Evolutionary conservation across 2,888 invertebrate species (phyloP), one percentile per base, ranked within the genome.

Genomic region (Ctenicera cuprea): DNA sequence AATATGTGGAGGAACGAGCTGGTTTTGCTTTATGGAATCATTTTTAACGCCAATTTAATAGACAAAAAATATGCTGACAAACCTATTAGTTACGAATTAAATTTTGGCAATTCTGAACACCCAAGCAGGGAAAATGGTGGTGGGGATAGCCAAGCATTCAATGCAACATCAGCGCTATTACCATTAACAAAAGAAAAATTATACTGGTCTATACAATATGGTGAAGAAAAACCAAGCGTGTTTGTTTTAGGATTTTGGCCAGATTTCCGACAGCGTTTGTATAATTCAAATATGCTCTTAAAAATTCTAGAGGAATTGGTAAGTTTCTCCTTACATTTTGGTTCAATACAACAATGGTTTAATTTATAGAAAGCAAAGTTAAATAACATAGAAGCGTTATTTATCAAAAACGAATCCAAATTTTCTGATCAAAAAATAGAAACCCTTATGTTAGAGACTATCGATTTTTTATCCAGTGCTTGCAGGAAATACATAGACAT

Each of bases 21-120:
- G 74, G 91, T 93, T 78, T 88, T 91, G 61, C 84, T 94, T 30
- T 91, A 91, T 76, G 92, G 91, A 5, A 88, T 91, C 8, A 85
- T 94, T 38, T 89, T 92, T 70, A 93, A 94, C 82, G 90, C 91
- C 0, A 91, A 91, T 0, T 92, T 93, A 90, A 89, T 95, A 66
- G 91, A 92, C 82, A 89, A 87, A 75, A 89, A 88, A 65, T 86
- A 90, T 48, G 85, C 86, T 8, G 89, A 89, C 22, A 89, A 88
- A 71, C 87, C 88, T 22, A 89, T 94, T 52, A 90, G 90, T 63
- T 90, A 94, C 74, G 92, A 93, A 79, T 86, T 94, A 38, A 92
- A 92, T 76, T 88, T 93, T 57, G 94, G 93, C 0, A 91, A 92
- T 75, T 88, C 89, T 11, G 88, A 89, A 5, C 4, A n/a, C 16